Evolutionary conservation across 37 sponge, comb jelly and placozoan genomes (phyloP).

Genomic region (Mnemiopsis leidyi): DNA sequence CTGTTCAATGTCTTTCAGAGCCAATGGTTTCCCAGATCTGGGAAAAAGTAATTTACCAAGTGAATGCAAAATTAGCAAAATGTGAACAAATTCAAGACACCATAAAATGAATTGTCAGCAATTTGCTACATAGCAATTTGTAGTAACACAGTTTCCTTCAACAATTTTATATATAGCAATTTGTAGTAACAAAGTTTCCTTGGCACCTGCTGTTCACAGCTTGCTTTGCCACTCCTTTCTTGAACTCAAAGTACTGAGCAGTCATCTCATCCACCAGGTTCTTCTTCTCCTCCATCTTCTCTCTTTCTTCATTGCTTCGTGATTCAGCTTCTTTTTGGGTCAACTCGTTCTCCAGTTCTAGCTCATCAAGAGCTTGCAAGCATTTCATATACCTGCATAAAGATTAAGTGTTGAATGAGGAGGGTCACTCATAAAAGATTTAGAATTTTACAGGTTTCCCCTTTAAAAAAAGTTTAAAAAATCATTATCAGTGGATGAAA

Average conservation of each 20-base stretch:
- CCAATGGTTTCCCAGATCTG: constrained; percentile 13
- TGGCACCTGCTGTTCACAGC: constrained; percentile 57
- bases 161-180: too few species aligned
- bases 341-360: constrained; percentile 70
- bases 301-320: constrained; percentile 68
- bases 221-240: constrained; percentile 63
- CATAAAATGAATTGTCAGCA: too few species aligned
- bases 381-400: constrained; percentile 60
- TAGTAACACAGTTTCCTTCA: too few species aligned
- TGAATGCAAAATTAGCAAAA: too few species aligned
- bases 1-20: constrained; percentile 75
- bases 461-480: too few species aligned
- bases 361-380: constrained; percentile 70
- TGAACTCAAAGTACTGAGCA: constrained; percentile 67
- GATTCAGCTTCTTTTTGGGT: constrained; percentile 64
- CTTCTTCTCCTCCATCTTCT: constrained; percentile 69
- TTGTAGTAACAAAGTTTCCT: background rate
- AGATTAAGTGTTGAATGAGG: too few species aligned
- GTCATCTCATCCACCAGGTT: constrained; percentile 71
- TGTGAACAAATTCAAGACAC: too few species aligned
- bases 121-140: too few species aligned
- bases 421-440: too few species aligned
- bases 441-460: too few species aligned
- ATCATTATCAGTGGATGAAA: too few species aligned
- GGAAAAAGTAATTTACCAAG: too few species aligned